Evolutionary conservation across 2,797 vertebrate genomes (phyloP).

Genomic region (Phrynocephalus forsythii): DNA sequence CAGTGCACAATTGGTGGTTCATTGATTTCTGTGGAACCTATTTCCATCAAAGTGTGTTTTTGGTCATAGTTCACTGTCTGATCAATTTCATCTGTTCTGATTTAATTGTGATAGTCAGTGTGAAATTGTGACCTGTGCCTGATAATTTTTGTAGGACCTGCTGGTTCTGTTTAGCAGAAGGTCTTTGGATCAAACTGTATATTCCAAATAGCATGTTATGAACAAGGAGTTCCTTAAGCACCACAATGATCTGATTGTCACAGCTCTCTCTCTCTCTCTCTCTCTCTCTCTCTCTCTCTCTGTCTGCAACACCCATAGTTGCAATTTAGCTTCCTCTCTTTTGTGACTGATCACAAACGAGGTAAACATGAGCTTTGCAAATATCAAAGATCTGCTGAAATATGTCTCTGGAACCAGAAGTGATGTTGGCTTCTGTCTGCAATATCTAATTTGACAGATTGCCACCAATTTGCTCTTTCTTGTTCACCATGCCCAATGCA

Average conservation of each 20-base stretch:
- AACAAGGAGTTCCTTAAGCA: too few species aligned
- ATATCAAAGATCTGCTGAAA: too few species aligned
- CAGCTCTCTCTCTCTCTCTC: too few species aligned
- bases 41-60: not conserved
- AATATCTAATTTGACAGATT: not conserved
- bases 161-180: not conserved
- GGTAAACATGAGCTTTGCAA: too few species aligned
- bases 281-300: too few species aligned
- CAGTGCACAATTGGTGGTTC: not conserved
- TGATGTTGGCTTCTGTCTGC: too few species aligned
- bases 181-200: not conserved
- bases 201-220: too few species aligned
- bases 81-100: not conserved
- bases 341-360: too few species aligned
- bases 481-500: not conserved
- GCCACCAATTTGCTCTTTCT: not conserved
- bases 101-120: not conserved
- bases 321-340: too few species aligned
- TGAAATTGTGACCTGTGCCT: not conserved
- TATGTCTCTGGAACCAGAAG: too few species aligned
- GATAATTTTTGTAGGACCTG: not conserved
- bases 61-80: not conserved
- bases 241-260: too few species aligned
- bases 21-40: not conserved
- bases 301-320: too few species aligned